Evolutionary conservation across 2,797 vertebrate genomes (phyloP), one percentile per base, ranked within the genome.

Genomic region (Pristis pectinata): DNA sequence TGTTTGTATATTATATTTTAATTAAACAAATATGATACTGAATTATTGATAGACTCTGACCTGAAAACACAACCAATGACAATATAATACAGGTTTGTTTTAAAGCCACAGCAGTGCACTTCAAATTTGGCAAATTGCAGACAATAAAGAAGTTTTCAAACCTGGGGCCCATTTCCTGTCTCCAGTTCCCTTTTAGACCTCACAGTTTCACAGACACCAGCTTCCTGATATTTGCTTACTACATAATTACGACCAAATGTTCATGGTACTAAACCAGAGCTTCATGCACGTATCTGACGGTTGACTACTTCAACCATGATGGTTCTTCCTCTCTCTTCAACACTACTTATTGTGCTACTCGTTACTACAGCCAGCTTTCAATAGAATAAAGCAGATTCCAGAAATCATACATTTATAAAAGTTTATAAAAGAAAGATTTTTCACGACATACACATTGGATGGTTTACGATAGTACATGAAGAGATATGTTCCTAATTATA

Each of bases 101-200:
- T 76, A 34, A 44, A 56, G 0, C 41, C 92, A 15, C 27, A 72
- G 41, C 27, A 17, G 56, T 11, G 0, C 59, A 91, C 61, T 91
- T 91, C 61, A 94, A 37, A 74, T 94, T 76, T 72, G 34, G 27
- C 72, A 53, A 34, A 53, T 37, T 49, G 17, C 10, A 94, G 44
- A n/a, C 41, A 76, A 41, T 41, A 72, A 67, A 67, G 34, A 1
- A 15, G 17, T 10, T 94, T 76, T 94, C 11, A 74, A 37, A 94
- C 22, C 44, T 53, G 6, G 17, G 67, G 70, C 44, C 24, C 87
- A 91, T 91, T 91, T 91, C 87, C 92, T 94, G 92, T 53, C 30
- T 76, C 74, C 92, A 34, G 92, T 94, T 94, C 92, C 92, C 70
- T 53, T 94, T 94, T 94, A 74, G 30, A 74, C 70, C 56, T 44